These are phyloP conservation scores for Lophura nycthemera DNA, from an alignment of 2,113 vertebrate genomes.

Conservation along the genomic window DNA sequence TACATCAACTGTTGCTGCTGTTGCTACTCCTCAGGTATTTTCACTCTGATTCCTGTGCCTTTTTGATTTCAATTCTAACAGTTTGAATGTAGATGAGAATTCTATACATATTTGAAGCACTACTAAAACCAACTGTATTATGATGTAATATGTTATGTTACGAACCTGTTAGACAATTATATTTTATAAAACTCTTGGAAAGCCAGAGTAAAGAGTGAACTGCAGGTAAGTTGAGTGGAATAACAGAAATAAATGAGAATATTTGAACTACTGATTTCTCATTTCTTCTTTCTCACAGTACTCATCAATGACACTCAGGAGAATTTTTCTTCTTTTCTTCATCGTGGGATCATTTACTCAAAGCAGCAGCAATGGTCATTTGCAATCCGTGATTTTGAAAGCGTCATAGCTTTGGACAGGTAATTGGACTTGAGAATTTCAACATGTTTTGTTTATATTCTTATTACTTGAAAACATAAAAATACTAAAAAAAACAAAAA, in stretches of 20 bases:
- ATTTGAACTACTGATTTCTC: background rate
- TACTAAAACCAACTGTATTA: background rate
- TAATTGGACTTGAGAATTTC: slow-evolving; percentile 44
- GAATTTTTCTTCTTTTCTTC: slow-evolving; percentile 79
- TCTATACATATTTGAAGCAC: background rate
- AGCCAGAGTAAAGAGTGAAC: background rate
- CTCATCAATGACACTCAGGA: slow-evolving; percentile 79
- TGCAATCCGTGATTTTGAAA: slow-evolving; percentile 83
- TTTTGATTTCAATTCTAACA: background rate
- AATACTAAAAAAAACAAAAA: background rate
- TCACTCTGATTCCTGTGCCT: background rate
- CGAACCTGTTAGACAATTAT: background rate
- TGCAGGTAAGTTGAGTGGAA: background rate
- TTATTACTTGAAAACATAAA: background rate
- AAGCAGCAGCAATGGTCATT: slow-evolving; percentile 70
- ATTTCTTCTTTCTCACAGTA: slow-evolving; percentile 65
- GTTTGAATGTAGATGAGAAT: background rate
- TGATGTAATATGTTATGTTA: background rate
- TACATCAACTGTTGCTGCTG: background rate
- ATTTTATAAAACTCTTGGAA: background rate
- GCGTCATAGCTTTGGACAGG: slow-evolving; percentile 81
- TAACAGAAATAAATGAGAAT: background rate
- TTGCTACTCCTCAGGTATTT: background rate
- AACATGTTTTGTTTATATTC: background rate
- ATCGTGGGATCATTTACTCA: slow-evolving; percentile 81